Evolutionary conservation across 2,113 vertebrate species (phyloP).

Genomic region (Psilopogon haemacephalus): DNA sequence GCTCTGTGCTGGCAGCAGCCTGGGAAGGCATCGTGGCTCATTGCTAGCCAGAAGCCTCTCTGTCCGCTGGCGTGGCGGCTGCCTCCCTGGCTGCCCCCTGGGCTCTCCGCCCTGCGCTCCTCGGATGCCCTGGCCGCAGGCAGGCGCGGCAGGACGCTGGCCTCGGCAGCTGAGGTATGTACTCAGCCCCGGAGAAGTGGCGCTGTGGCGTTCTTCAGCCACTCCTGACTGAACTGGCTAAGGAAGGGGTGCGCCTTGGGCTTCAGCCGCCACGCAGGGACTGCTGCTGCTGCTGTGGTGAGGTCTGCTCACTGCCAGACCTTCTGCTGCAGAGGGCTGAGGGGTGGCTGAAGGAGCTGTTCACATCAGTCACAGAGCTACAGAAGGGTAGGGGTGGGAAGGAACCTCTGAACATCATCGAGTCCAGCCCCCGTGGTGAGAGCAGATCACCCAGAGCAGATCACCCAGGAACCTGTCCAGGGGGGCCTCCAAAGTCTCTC

Average conservation of each 20-base stretch:
- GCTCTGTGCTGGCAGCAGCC: rapidly evolving
- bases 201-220: neutral
- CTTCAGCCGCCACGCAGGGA: no score
- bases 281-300: neutral
- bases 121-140: neutral
- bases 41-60: neutral
- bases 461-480: no score
- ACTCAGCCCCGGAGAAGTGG: neutral
- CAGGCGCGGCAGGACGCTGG: neutral
- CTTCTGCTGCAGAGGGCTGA: neutral
- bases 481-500: no score
- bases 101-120: neutral
- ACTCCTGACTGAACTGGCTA: conserved; percentile 19
- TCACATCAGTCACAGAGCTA: neutral
- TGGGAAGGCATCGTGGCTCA: neutral
- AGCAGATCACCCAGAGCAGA: no score
- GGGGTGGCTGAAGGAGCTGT: neutral
- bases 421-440: no score
- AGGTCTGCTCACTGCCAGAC: neutral
- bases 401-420: no score
- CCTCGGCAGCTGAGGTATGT: neutral
- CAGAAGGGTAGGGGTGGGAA: no score
- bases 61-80: neutral
- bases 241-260: rapidly evolving
- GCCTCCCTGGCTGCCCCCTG: rapidly evolving